These are phyloP conservation scores for Clostera curtula DNA, from an alignment of 2,888 invertebrate species.

Conservation along the genomic window DNA sequence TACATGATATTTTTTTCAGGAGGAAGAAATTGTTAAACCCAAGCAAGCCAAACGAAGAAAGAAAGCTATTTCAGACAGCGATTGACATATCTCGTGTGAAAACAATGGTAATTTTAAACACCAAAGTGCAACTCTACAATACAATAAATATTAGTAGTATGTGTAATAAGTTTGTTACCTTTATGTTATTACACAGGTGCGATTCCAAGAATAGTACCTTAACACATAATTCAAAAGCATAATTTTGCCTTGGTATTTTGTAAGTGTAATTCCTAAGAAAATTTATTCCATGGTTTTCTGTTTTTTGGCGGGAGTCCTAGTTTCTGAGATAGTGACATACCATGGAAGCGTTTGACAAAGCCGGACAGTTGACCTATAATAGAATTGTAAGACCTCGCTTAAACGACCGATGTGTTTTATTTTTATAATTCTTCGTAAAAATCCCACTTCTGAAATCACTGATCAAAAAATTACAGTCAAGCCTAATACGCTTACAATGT, in stretches of 20 bases:
- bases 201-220: conserved; percentile 59
- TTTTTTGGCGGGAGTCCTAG: conserved; percentile 4
- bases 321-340: conserved; percentile 9
- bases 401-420: too few species aligned
- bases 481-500: too few species aligned
- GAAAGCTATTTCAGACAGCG: conserved; percentile 94
- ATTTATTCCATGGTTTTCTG: conserved; percentile 17
- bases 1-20: conserved; percentile 64
- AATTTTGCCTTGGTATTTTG: conserved; percentile 34
- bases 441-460: too few species aligned
- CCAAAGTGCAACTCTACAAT: conserved; percentile 73
- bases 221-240: conserved; percentile 26
- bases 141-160: conserved; percentile 54
- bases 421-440: too few species aligned
- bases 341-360: conserved; percentile 12
- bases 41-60: conserved; percentile 94
- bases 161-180: conserved; percentile 47
- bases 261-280: conserved; percentile 23
- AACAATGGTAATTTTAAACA: conserved; percentile 60
- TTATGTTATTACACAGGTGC: conserved; percentile 46
- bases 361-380: conserved; percentile 4
- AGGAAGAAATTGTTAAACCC: conserved; percentile 93
- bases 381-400: neutral
- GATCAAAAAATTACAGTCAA: too few species aligned
- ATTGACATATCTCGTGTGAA: conserved; percentile 80